Conservation (phyloP, 2,888 invertebrate species). For the Psylliodes chrysocephalus region DNA sequence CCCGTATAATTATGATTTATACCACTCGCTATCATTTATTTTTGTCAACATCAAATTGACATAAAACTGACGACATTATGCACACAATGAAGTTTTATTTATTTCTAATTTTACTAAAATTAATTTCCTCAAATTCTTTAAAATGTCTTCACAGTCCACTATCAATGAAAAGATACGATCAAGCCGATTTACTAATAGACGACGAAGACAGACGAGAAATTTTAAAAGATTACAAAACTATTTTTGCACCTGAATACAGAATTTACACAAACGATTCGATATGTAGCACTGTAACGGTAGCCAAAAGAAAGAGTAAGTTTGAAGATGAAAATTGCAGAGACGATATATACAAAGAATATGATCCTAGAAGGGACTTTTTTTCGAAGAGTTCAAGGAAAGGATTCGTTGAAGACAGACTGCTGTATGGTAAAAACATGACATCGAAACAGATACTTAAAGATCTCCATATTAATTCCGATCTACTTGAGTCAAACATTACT, state of each 20-base stretch:
- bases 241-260: slow-evolving; percentile 49
- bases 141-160: slow-evolving; percentile 13
- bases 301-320: slow-evolving; percentile 9
- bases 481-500: neutral
- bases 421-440: slow-evolving; percentile 7
- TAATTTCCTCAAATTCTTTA: neutral
- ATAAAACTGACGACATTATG: neutral
- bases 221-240: slow-evolving; percentile 50
- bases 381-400: slow-evolving; percentile 18
- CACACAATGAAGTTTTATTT: slow-evolving; percentile 3
- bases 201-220: slow-evolving; percentile 51
- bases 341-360: slow-evolving; percentile 23
- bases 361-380: slow-evolving; percentile 24
- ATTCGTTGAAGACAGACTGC: slow-evolving; percentile 9
- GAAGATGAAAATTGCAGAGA: slow-evolving; percentile 11
- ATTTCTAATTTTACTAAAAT: neutral
- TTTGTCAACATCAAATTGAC: neutral
- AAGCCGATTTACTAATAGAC: slow-evolving; percentile 48
- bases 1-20: no score
- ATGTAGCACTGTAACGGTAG: slow-evolving; percentile 27
- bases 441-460: neutral
- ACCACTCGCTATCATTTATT: no score
- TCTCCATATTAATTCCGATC: slow-evolving; percentile 2
- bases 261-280: slow-evolving; percentile 35
- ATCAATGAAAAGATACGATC: slow-evolving; percentile 42